Base-by-base conservation (phyloP, 1,140 invertebrate species). In the Listronotus oregonensis region DNA sequence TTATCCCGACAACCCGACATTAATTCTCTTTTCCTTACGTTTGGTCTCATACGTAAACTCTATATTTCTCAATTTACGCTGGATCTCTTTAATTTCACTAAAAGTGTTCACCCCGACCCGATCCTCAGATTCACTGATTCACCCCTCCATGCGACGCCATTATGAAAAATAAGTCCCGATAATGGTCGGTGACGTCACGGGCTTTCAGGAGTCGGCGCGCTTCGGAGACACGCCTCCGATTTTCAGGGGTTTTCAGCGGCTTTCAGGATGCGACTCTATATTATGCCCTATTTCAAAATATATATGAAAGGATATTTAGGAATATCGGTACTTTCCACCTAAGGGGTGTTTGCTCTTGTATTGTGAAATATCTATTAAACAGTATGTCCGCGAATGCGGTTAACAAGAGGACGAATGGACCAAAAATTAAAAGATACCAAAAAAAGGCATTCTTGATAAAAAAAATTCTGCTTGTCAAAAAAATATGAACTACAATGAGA, bases 101-200 rank as follows among this genome's bases (percentile, higher is more conserved):
- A 73, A 73, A 71, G 64, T 71, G 68, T 72, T 66, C 66, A 71
- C 66, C 70, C 69, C 73, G 70, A 68, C 69, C 68, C 49, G 46
- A 50, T 56, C 61, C 71, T 56, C 67, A 71, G 75, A 73, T 72
- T 73, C 73, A 74, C 72, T 74, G 73, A 64, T 47, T 59, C 47
- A 27, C 60, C 61, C 64, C 61, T 46, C 54, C 27, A 51, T 52
- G 61, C 66, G 72, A 69, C 74, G 72, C 74, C 72, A 75, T 75
- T 71, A 75, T 71, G 71, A 67, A 72, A 72, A 70, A 64, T 54
- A 73, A 73, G 74, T 72, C 75, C 73, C 73, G 72, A 68, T 64
- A 61, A 47, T 12, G 69, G 65, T 65, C 27, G 40, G 69, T 71
- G 76, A 71, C 75, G 74, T 70, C 75, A 75, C 71, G 67, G 21